phyloP scores from a whole-genome alignment of 2,888 invertebrate genomes.

The Clusia tigrina region DNA sequence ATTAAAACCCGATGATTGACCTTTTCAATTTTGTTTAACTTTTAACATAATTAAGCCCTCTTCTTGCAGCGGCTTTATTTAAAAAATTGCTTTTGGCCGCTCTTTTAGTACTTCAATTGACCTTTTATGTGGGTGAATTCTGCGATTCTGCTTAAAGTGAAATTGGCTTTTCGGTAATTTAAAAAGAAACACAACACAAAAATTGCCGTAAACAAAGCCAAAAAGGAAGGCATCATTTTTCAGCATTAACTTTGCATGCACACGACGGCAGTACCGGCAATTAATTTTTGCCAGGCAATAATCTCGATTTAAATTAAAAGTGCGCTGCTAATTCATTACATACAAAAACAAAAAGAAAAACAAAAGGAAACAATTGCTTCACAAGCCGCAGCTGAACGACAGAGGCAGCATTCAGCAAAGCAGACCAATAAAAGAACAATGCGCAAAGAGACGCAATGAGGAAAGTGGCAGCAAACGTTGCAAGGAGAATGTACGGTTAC shows the following conservation, averaged over 20 bases:
- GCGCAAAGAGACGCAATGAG: neutral
- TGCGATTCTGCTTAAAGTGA: no score
- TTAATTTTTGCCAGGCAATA: neutral
- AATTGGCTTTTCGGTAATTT: no score
- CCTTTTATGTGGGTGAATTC: no score
- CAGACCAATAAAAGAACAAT: conserved; percentile 7
- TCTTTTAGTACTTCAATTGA: neutral
- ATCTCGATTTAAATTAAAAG: neutral
- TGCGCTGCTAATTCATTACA: neutral
- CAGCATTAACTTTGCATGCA: neutral
- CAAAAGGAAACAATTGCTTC: neutral
- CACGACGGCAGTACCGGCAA: neutral
- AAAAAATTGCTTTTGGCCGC: no score
- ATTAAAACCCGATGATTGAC: no score
- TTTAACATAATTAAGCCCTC: no score
- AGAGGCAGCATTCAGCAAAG: neutral
- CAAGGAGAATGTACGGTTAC: neutral
- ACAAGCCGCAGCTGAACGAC: neutral
- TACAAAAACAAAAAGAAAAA: neutral
- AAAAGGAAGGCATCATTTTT: neutral
- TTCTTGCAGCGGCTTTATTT: no score
- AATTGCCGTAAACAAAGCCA: neutral
- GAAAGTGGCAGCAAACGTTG: neutral
- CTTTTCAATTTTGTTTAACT: no score
- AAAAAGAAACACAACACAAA: neutral